phyloP scores from a whole-genome alignment of 2,888 invertebrate genomes.

The Pyralis farinalis region DNA sequence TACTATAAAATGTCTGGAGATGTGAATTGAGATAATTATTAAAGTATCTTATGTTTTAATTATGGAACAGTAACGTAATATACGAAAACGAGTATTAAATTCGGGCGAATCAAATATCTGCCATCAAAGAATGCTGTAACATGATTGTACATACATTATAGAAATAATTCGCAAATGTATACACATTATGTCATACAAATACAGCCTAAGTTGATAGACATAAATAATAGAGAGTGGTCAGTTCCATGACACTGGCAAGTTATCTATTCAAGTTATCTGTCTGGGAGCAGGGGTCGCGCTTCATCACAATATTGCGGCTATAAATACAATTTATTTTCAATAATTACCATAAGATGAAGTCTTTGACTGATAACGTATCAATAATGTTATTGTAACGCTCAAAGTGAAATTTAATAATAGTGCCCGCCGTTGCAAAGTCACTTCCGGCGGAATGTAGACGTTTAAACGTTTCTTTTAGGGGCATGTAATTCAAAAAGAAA shows the following conservation, averaged over 20 bases:
- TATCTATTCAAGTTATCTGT: conserved; percentile 52
- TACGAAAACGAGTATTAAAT: too few species aligned
- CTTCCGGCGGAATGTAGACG: conserved; percentile 46
- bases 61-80: too few species aligned
- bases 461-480: not conserved
- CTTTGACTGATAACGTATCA: conserved; percentile 72
- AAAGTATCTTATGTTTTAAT: too few species aligned
- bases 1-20: too few species aligned
- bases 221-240: conserved; percentile 60
- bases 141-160: too few species aligned
- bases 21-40: too few species aligned
- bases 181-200: conserved; percentile 13
- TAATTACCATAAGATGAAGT: conserved; percentile 70
- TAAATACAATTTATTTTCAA: conserved; percentile 76
- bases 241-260: conserved; percentile 62
- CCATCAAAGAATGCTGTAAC: too few species aligned
- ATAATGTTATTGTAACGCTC: conserved; percentile 37
- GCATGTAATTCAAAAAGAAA: too few species aligned
- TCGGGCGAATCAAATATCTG: too few species aligned
- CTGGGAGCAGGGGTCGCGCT: conserved; percentile 50
- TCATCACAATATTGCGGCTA: conserved; percentile 55
- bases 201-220: conserved; percentile 42
- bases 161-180: too few species aligned
- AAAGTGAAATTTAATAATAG: conserved; percentile 59
- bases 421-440: conserved; percentile 49